Conservation (phyloP, 2,113 vertebrate species). For the Macaca fascicularis region T2T-MFA8v1.1 NC_088385.1:66986501-66987000, state of each 20-base stretch:
- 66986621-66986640: neutral
- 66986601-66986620: neutral
- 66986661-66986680: neutral
- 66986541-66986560: neutral
- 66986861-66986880: neutral
- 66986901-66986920: neutral
- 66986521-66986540: neutral
- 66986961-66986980: neutral
- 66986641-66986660: neutral
- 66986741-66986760: neutral
- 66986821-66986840: neutral
- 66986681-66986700: neutral
- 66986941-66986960: neutral
- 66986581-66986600: neutral
- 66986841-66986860: neutral
- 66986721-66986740: neutral
- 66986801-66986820: conserved; percentile 3
- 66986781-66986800: neutral
- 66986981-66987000: neutral
- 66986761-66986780: neutral
- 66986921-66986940: neutral
- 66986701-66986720: neutral
- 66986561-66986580: neutral
- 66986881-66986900: neutral
- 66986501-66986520: neutral